Conservation (phyloP, 2,888 invertebrate genomes). For the Phalera bucephala region DNA sequence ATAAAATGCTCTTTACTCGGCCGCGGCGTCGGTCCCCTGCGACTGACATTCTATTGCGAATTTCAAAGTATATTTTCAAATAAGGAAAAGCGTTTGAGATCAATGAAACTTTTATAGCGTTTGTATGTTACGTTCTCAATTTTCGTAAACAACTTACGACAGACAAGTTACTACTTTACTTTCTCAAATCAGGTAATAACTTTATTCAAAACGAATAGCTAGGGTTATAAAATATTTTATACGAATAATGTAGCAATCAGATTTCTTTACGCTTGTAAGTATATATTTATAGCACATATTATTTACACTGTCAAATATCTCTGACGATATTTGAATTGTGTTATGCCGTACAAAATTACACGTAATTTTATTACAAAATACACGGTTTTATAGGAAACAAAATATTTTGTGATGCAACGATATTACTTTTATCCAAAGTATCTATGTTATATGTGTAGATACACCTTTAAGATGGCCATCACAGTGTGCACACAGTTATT, state of each 20-base stretch:
- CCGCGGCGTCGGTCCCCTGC: constrained; percentile 67
- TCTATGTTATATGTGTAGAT: too few species aligned
- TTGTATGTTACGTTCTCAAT: constrained; percentile 43
- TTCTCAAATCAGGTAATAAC: constrained; percentile 17
- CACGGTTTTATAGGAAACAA: background rate
- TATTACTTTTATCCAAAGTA: background rate
- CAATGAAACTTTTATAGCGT: constrained; percentile 62
- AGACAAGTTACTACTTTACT: constrained; percentile 11
- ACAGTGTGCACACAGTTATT: background rate
- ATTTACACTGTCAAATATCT: constrained; percentile 24
- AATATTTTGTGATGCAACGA: background rate
- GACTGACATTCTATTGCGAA: constrained; percentile 77
- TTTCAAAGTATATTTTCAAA: constrained; percentile 71
- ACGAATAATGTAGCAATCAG: constrained; percentile 13
- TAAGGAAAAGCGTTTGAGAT: constrained; percentile 61
- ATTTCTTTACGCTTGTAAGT: constrained; percentile 4
- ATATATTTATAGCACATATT: constrained; percentile 26
- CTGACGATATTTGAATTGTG: constrained; percentile 19
- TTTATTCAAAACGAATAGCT: constrained; percentile 14
- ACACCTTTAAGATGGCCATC: too few species aligned
- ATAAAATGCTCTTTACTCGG: constrained; percentile 79
- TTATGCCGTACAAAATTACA: constrained; percentile 24
- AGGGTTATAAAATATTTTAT: constrained; percentile 14
- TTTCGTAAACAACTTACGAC: constrained; percentile 26
- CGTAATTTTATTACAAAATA: constrained; percentile 2